Evolutionary conservation across 2,888 invertebrate genomes (phyloP).

Genomic region (Ophraella communa): DNA sequence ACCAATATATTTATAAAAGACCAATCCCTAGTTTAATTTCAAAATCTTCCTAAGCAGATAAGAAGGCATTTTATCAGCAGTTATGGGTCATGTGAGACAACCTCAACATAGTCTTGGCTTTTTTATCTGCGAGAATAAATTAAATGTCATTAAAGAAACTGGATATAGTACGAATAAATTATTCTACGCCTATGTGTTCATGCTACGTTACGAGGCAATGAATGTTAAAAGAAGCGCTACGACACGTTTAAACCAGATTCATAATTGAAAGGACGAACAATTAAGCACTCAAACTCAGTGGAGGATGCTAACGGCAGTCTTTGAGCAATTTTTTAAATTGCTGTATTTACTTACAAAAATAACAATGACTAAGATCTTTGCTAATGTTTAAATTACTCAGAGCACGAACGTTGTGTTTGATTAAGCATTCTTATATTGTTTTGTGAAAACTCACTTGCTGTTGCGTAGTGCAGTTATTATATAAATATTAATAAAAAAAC

Average conservation of each 20-base stretch:
- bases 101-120: no score
- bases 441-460: neutral
- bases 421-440: neutral
- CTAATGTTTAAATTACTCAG: neutral
- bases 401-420: neutral
- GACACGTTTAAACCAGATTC: constrained; percentile 4
- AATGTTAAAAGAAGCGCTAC: constrained; percentile 1
- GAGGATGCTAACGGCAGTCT: neutral
- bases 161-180: no score
- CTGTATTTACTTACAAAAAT: constrained; percentile 1
- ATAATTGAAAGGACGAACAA: constrained; percentile 6
- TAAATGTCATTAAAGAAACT: no score
- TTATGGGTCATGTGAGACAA: no score
- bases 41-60: no score
- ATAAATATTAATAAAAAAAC: neutral
- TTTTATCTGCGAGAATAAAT: no score
- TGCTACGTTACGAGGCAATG: neutral
- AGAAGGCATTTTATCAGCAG: no score
- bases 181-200: neutral
- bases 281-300: constrained; percentile 5
- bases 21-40: no score
- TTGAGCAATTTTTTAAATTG: neutral
- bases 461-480: neutral
- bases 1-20: no score
- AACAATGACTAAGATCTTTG: neutral